Percentiles rank a stretch among this genome's conserved stretches.
Conservation (phyloP, 2,888 invertebrate genomes). For the Phaonia tiefii region DNA sequence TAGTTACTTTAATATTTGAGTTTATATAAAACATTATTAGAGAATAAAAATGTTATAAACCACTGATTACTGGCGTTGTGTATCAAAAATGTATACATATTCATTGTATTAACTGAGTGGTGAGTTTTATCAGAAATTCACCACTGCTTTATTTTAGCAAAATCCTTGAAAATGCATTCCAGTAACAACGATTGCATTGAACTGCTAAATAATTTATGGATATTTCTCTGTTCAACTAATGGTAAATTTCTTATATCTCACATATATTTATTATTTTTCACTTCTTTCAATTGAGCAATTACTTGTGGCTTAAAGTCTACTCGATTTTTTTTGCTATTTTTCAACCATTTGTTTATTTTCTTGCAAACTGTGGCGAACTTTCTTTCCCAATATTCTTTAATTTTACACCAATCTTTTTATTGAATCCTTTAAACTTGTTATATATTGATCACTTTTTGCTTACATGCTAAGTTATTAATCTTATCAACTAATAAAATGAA, state of each 20-base stretch:
- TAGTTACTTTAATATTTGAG: slow-evolving; percentile 37
- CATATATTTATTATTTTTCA: not conserved
- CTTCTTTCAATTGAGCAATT: slow-evolving; percentile 60
- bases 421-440: slow-evolving; percentile 47
- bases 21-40: slow-evolving; percentile 28
- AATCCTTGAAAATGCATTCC: no score
- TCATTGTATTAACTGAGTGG: slow-evolving; percentile 31
- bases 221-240: not conserved
- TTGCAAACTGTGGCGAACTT: slow-evolving; percentile 50
- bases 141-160: slow-evolving; percentile 6
- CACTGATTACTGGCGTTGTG: slow-evolving; percentile 16
- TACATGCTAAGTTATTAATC: slow-evolving; percentile 38
- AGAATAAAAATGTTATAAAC: slow-evolving; percentile 27
- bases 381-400: slow-evolving; percentile 1
- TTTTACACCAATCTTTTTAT: slow-evolving; percentile 40
- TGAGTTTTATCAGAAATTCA: slow-evolving; percentile 31
- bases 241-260: not conserved
- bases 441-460: slow-evolving; percentile 61
- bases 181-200: no score
- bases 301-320: not conserved
- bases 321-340: slow-evolving; percentile 5
- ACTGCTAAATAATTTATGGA: not conserved
- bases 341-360: no score
- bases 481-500: slow-evolving; percentile 16
- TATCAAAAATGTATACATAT: slow-evolving; percentile 30